Evolutionary conservation across 2,888 invertebrate species (phyloP), one percentile per base, ranked within the genome.

Genomic region (Cybosia mesomella): DNA sequence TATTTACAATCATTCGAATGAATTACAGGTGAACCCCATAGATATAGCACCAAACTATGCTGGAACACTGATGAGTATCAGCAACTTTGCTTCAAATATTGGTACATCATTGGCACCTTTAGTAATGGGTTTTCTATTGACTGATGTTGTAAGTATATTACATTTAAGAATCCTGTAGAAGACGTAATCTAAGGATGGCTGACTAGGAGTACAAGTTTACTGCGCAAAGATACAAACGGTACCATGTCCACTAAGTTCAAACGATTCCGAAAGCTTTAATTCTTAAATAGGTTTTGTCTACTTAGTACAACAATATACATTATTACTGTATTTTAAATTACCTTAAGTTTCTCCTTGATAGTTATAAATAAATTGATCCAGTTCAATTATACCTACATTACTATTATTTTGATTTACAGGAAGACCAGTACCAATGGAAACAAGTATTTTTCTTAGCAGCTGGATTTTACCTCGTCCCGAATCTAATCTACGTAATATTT

Each of bases 61-160:
- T 0, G 98, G 98, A 0, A 96, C 97, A 0, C 91, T 98, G 77
- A 97, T 98, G 97, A 98, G 98, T 36, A 95, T 98, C 68, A 97
- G 97, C 24, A 98, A 98, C 87, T 97, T 97, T 66, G 91, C 95
- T 0, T 96, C 97, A 0, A 98, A 97, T 82, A 88, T 97, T 4
- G 96, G 97, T 81, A 96, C 97, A 15, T 96, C 98, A 28, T 87
- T 97, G 28, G 97, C 97, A 0, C 98, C 98, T 0, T 85, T 97
- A 0, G 89, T 96, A 0, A 96, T 97, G 0, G 97, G 97, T 3
- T 90, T 95, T 53, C 95, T 98, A 55, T 96, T 97, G 0, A 95
- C 95, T 1, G 96, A 97, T 81, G 95, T 96, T 85, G 98, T 98
- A 91, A 94, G 96, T 90, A 67, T 49, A 49, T 1, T 5, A 2